phyloP scores from a whole-genome alignment of 2,888 invertebrate species.

The Maniola hyperantus region DNA sequence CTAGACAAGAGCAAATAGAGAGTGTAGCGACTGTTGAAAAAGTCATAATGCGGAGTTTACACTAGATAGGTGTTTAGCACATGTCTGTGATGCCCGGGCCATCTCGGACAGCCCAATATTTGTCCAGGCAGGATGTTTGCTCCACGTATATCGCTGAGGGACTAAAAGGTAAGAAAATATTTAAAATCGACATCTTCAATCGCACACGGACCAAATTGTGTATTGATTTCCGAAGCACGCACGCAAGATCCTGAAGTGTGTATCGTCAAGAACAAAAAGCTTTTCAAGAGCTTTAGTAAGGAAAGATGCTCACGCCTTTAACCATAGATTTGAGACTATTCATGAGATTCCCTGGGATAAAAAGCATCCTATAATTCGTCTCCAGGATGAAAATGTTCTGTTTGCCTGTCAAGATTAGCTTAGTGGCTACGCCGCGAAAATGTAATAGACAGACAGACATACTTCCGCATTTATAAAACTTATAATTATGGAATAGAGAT shows the following conservation, averaged over 20 bases:
- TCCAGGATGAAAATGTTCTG: no score
- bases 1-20: conserved; percentile 23
- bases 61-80: conserved; percentile 65
- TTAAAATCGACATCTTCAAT: conserved; percentile 57
- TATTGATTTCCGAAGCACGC: conserved; percentile 42
- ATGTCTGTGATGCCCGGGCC: conserved; percentile 63
- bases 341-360: no score
- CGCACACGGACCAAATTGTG: conserved; percentile 51
- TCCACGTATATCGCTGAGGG: conserved; percentile 60
- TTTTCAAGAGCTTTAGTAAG: not conserved
- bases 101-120: conserved; percentile 65
- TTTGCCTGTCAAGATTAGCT: no score
- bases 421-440: no score
- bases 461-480: no score
- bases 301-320: no score
- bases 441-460: no score
- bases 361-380: no score
- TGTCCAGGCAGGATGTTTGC: conserved; percentile 77
- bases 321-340: no score
- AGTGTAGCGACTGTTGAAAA: conserved; percentile 21
- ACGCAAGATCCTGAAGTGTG: conserved; percentile 16
- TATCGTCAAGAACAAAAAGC: conserved; percentile 19
- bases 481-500: no score
- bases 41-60: conserved; percentile 45
- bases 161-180: conserved; percentile 74